Evolutionary conservation across 2,888 invertebrate genomes (phyloP).

Genomic region (Dendrolimus pini): DNA sequence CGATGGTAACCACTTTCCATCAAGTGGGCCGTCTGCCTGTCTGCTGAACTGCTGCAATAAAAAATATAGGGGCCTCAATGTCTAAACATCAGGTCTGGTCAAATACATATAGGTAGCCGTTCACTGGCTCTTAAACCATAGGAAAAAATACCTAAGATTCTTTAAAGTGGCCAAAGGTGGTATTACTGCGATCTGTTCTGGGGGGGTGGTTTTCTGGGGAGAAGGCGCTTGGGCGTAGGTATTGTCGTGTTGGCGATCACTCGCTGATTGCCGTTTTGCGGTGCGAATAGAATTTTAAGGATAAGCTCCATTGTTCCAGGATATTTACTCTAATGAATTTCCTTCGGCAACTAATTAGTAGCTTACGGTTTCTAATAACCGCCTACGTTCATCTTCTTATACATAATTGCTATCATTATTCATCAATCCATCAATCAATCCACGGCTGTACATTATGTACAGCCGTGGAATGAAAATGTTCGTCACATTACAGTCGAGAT

Average conservation of each 20-base stretch:
- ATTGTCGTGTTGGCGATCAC: constrained; percentile 75
- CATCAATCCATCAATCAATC: too few relatives aligned
- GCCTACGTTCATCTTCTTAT: not conserved
- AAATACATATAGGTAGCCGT: too few relatives aligned
- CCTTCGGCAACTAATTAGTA: not conserved
- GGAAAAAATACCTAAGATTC: too few relatives aligned
- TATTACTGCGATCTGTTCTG: not conserved
- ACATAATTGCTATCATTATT: not conserved
- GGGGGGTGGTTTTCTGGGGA: constrained; percentile 6
- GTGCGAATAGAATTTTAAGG: constrained; percentile 45
- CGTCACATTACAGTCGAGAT: too few relatives aligned
- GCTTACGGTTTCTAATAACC: not conserved
- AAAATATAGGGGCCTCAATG: too few relatives aligned
- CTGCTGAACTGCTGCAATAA: too few relatives aligned
- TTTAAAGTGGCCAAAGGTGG: not conserved
- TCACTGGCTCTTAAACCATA: too few relatives aligned
- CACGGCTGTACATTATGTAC: too few relatives aligned
- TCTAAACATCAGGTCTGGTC: too few relatives aligned
- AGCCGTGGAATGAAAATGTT: too few relatives aligned
- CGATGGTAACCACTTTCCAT: too few relatives aligned
- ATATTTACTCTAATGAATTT: constrained; percentile 1
- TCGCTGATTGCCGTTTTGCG: constrained; percentile 75
- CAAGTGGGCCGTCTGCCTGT: too few relatives aligned
- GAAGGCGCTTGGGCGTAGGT: constrained; percentile 33
- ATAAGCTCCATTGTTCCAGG: constrained; percentile 16